Conservation (phyloP, 1,140 invertebrate species). For the Goniozus legneri region DNA sequence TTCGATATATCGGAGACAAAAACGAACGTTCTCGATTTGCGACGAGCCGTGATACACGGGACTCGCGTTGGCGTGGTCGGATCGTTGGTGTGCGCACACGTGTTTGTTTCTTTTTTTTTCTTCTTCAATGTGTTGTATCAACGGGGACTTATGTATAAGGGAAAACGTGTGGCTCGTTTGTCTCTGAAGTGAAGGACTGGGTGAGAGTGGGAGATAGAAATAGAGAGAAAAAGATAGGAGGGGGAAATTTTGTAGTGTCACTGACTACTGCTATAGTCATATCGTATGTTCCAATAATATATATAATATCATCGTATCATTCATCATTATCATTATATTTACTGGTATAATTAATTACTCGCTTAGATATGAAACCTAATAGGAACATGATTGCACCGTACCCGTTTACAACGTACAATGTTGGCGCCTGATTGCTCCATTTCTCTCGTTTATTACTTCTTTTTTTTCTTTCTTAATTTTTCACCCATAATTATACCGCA, state of each 20-base stretch:
- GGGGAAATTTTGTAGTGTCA: conserved; percentile 31
- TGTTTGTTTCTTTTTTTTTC: too few species aligned
- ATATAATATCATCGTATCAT: conserved; percentile 52
- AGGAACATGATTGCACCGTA: conserved; percentile 54
- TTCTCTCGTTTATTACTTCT: conserved; percentile 10
- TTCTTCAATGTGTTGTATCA: too few species aligned
- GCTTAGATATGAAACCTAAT: conserved; percentile 56
- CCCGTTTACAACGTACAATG: conserved; percentile 26
- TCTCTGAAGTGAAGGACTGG: conserved; percentile 10
- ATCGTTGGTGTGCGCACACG: not conserved
- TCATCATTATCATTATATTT: conserved; percentile 54
- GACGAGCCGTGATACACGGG: too few species aligned
- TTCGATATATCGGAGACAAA: too few species aligned
- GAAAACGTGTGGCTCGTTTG: conserved; percentile 9
- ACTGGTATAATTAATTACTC: conserved; percentile 55
- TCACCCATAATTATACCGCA: too few species aligned
- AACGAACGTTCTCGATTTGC: too few species aligned
- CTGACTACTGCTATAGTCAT: conserved; percentile 44
- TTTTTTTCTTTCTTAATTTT: not conserved
- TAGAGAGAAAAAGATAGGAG: too few species aligned
- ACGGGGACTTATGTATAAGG: conserved; percentile 1
- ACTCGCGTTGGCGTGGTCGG: too few species aligned
- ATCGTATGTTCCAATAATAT: conserved; percentile 41
- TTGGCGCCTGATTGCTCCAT: conserved; percentile 20
- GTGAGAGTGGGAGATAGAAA: conserved; percentile 10